phyloP scores from a whole-genome alignment of 2,797 vertebrate species.

The Pseudochaenichthys georgianus region DNA sequence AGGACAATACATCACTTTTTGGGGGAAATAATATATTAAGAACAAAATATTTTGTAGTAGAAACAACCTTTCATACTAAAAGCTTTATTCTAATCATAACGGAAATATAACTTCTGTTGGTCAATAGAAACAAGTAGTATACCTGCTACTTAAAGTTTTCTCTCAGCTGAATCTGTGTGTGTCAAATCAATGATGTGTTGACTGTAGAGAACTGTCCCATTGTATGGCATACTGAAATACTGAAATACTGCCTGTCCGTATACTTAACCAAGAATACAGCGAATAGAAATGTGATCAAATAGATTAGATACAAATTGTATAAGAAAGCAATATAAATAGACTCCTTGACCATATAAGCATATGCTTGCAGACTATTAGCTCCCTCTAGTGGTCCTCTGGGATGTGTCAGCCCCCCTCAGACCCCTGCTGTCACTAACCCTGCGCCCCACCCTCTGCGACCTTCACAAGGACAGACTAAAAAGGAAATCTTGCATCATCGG shows the following conservation, averaged over 20 bases:
- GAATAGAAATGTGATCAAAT: neutral
- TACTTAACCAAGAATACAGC: neutral
- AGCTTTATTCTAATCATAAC: neutral
- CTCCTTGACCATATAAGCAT: neutral
- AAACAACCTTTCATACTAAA: neutral
- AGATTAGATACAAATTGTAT: neutral
- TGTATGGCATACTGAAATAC: neutral
- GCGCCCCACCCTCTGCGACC: neutral
- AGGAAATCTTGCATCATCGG: neutral
- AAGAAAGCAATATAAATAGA: neutral
- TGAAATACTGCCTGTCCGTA: neutral
- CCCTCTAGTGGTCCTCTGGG: constrained; percentile 51
- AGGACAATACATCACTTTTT: too few relatives aligned
- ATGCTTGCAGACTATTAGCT: constrained; percentile 1
- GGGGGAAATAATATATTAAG: too few relatives aligned
- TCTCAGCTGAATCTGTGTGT: neutral
- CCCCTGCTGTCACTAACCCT: neutral
- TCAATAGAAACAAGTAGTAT: neutral
- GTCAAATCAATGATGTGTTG: neutral
- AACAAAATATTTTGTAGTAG: too few relatives aligned
- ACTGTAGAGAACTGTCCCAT: neutral
- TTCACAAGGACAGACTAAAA: neutral
- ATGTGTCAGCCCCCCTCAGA: neutral
- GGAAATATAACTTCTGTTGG: neutral
- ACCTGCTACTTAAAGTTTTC: neutral